These are phyloP conservation scores for Nothocercus julius DNA, from an alignment of 2,113 vertebrate species.

Conservation along the genomic window DNA sequence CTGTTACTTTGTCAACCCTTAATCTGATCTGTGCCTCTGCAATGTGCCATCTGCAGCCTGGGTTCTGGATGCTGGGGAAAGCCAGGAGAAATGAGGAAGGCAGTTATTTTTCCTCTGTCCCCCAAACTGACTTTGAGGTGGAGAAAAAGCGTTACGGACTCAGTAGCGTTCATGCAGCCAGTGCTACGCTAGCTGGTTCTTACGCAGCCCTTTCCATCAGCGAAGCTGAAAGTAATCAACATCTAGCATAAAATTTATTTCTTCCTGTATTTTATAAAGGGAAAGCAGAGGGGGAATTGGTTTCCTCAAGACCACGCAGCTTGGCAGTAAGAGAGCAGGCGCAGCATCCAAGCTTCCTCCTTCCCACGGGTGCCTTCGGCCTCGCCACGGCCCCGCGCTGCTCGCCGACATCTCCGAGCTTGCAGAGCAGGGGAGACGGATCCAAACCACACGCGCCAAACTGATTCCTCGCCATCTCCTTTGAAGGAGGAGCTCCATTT, in stretches of 20 bases:
- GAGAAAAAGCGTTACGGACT: background rate
- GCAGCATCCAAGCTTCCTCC: background rate
- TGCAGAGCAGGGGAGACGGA: background rate
- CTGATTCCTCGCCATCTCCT: background rate
- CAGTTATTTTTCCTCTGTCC: conserved; percentile 6
- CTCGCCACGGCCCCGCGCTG: background rate
- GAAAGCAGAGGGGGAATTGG: background rate
- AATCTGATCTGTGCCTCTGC: background rate
- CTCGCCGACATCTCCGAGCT: background rate
- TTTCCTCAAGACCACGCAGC: background rate
- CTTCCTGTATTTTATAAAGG: background rate
- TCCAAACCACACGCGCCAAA: background rate
- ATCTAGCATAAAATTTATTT: conserved; percentile 10
- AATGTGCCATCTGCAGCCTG: background rate
- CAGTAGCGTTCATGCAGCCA: background rate
- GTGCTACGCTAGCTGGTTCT: background rate
- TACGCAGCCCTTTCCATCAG: background rate
- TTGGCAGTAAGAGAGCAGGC: background rate
- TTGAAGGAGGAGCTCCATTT: background rate
- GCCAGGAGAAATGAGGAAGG: conserved; percentile 15
- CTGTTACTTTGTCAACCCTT: background rate
- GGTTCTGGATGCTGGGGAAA: background rate
- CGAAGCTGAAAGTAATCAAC: conserved; percentile 26
- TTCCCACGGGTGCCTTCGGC: background rate
- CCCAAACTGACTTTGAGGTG: background rate